A percentile compares a stretch with the other conserved stretches of the same genome.
These are phyloP conservation scores for Etia nguti DNA, from an alignment of 2,113 vertebrate genomes.

Conservation along the genomic window DNA sequence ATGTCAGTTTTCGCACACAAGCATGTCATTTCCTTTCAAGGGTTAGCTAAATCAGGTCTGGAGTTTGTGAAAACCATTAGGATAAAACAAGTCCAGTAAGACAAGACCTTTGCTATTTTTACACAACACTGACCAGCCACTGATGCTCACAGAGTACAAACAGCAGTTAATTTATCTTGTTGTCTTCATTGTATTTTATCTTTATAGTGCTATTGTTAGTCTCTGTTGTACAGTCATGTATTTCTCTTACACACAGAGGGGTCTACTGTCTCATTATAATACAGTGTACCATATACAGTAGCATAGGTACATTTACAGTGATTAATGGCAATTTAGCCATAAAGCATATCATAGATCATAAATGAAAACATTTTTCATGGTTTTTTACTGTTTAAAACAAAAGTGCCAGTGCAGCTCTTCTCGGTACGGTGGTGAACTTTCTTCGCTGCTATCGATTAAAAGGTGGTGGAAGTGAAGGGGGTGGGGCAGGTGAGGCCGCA, in stretches of 20 bases:
- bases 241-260: not conserved
- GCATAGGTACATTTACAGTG: not conserved
- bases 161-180: not conserved
- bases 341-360: not conserved
- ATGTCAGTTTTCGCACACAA: not conserved
- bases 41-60: not conserved
- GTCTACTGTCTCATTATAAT: not conserved
- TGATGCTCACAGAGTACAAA: not conserved
- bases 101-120: not conserved
- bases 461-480: not conserved
- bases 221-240: not conserved
- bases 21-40: not conserved
- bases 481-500: slow-evolving; percentile 43
- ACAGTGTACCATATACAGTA: not conserved
- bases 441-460: not conserved
- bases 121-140: not conserved
- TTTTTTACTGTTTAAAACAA: not conserved
- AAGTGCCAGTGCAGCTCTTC: not conserved
- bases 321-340: not conserved
- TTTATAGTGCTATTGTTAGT: not conserved
- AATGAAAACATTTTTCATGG: not conserved
- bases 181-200: not conserved
- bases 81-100: not conserved
- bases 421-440: not conserved
- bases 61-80: not conserved